Evolutionary conservation across 2,113 vertebrate genomes (phyloP).

Genomic region (Pao palembangensis): DNA sequence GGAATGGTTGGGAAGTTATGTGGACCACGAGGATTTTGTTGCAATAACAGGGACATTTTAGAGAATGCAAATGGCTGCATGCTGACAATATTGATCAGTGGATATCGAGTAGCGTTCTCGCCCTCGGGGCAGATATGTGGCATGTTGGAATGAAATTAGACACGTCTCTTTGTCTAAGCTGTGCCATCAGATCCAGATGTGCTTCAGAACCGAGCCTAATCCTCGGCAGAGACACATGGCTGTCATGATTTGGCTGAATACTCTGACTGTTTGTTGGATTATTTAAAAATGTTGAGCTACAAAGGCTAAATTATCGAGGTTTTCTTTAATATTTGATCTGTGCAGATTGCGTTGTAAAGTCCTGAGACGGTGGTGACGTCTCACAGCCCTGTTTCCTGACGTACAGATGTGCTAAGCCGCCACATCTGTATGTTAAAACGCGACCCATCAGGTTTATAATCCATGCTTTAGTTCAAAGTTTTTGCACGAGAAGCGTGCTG

Average conservation of each 20-base stretch:
- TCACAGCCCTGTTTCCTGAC: neutral
- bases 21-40: slow-evolving; percentile 41
- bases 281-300: neutral
- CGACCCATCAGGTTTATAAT: neutral
- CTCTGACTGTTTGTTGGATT: slow-evolving; percentile 27
- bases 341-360: neutral
- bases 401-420: slow-evolving; percentile 1
- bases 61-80: slow-evolving; percentile 30
- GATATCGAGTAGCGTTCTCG: slow-evolving; percentile 53
- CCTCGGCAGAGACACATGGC: slow-evolving; percentile 44
- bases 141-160: slow-evolving; percentile 69
- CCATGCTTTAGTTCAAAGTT: slow-evolving; percentile 23
- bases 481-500: slow-evolving; percentile 40
- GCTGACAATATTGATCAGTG: slow-evolving; percentile 61
- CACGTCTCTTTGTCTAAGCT: slow-evolving; percentile 62
- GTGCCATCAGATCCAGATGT: slow-evolving; percentile 72
- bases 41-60: slow-evolving; percentile 45
- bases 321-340: neutral
- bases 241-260: slow-evolving; percentile 46
- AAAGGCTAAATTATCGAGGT: neutral
- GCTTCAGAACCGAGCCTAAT: slow-evolving; percentile 48
- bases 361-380: slow-evolving; percentile 6
- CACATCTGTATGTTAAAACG: slow-evolving; percentile 22
- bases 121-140: slow-evolving; percentile 58
- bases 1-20: slow-evolving; percentile 25